Evolutionary conservation across 2,797 vertebrate species (phyloP).

Genomic region (Syncerus caffer): DNA sequence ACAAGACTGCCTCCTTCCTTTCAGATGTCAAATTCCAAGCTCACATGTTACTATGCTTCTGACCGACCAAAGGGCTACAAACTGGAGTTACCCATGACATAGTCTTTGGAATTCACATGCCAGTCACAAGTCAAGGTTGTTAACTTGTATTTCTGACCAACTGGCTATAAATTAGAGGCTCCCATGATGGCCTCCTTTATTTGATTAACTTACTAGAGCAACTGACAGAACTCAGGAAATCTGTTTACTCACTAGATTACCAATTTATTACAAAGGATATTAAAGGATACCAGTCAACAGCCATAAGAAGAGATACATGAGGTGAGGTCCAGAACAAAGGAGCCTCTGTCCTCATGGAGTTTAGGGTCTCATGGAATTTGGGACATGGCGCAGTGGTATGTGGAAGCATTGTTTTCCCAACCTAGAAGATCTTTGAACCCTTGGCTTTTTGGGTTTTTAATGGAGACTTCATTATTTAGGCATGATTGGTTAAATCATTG

Average conservation of each 20-base stretch:
- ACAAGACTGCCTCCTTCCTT: neutral
- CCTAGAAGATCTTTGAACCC: neutral
- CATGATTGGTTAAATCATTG: neutral
- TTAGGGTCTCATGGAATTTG: neutral
- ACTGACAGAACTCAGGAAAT: neutral
- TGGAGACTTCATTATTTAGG: neutral
- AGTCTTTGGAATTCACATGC: neutral
- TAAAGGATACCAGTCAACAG: neutral
- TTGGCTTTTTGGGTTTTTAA: neutral
- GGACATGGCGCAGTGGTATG: neutral
- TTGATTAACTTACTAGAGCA: neutral
- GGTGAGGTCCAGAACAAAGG: neutral
- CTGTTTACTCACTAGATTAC: neutral
- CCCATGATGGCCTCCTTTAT: too few species aligned
- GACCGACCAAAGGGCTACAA: neutral
- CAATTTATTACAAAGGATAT: neutral
- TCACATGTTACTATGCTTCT: neutral
- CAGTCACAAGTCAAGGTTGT: neutral
- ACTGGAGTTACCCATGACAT: neutral
- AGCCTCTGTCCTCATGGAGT: neutral
- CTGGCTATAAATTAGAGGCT: neutral
- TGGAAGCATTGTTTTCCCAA: neutral
- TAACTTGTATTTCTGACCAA: neutral
- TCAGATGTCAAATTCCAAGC: neutral
- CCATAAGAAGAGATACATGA: neutral